These are phyloP conservation scores for Plutomurus gul DNA, from an alignment of 1,140 invertebrate species.

Conservation along the genomic window DNA sequence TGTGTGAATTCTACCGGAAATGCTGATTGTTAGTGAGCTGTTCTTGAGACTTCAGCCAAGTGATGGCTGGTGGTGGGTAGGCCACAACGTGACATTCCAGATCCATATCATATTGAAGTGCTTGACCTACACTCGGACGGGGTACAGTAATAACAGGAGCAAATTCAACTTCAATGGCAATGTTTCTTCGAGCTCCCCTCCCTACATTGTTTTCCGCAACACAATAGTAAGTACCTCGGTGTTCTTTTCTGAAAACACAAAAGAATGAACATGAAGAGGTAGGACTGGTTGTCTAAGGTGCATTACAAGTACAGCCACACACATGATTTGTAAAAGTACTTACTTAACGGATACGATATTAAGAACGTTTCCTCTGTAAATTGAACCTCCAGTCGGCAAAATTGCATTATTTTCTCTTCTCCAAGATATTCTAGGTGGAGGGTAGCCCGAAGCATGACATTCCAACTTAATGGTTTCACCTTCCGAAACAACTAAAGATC, in stretches of 20 bases:
- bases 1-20: slow-evolving; percentile 63
- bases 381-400: slow-evolving; percentile 82
- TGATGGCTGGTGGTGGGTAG: slow-evolving; percentile 84
- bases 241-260: slow-evolving; percentile 43
- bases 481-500: slow-evolving; percentile 81
- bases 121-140: slow-evolving; percentile 78
- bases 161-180: slow-evolving; percentile 87
- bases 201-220: slow-evolving; percentile 79
- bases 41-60: slow-evolving; percentile 82
- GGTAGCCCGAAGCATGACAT: slow-evolving; percentile 80
- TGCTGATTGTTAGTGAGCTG: slow-evolving; percentile 85
- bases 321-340: not conserved
- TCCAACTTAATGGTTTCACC: slow-evolving; percentile 77
- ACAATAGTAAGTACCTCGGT: slow-evolving; percentile 64
- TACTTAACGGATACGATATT: slow-evolving; percentile 66
- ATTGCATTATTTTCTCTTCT: slow-evolving; percentile 90
- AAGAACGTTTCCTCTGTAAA: slow-evolving; percentile 81
- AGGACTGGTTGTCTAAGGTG: too few species aligned
- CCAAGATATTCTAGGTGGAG: slow-evolving; percentile 83
- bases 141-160: slow-evolving; percentile 82
- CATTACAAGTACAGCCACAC: too few species aligned
- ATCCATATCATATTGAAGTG: slow-evolving; percentile 89
- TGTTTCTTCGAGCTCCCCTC: slow-evolving; percentile 76
- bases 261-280: too few species aligned
- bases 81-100: slow-evolving; percentile 89